Base-by-base conservation (phyloP, 1,140 invertebrate species). In the Drosophila pseudoananassae region DNA sequence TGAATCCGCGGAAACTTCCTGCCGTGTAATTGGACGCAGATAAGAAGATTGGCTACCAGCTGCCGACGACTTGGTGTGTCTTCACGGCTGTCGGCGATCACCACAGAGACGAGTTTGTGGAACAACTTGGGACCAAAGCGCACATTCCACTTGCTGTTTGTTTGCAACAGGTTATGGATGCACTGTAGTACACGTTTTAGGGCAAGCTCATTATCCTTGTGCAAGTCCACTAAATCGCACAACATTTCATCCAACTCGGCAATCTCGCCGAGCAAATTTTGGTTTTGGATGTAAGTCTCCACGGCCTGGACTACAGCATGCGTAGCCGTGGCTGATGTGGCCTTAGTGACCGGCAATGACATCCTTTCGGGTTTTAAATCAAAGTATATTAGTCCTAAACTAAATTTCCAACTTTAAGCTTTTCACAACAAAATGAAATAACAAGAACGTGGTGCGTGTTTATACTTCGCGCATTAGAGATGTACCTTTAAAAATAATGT, bases 171-270 rank as follows among this genome's bases (percentile, higher is more conserved):
- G 25, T 65, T 82, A 47, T 82, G 56, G 7, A 85, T 85, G 51
- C 74, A 85, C 46, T 82, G 82, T 0, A 85, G 38, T 2, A 85
- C 70, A 4, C 78, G 69, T 7, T 82, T 81, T 2, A 85, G 29
- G 0, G 83, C 74, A 45, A 78, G 36, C 17, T 71, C 57, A 25
- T 82, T 85, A 12, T 87, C 47, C 49, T 76, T 71, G 38, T 85
- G 75, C 54, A 78, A 54, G 27, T 69, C 55, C 9, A 85, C 76
- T 31, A 85, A n/a, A 20, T 85, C 74, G 25, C 56, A 73, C 0
- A 87, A 71, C 61, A 87, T 50, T 3, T 87, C 83, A 51, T 87
- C 83, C 14, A 87, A 47, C 12, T 88, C 83, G 12, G 83, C 83
- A 2, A 87, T 54, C 7, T 83, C 78, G 1, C 83, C 83, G 15